Conservation (phyloP, 2,888 invertebrate species). For the Chorisops tibialis region DNA sequence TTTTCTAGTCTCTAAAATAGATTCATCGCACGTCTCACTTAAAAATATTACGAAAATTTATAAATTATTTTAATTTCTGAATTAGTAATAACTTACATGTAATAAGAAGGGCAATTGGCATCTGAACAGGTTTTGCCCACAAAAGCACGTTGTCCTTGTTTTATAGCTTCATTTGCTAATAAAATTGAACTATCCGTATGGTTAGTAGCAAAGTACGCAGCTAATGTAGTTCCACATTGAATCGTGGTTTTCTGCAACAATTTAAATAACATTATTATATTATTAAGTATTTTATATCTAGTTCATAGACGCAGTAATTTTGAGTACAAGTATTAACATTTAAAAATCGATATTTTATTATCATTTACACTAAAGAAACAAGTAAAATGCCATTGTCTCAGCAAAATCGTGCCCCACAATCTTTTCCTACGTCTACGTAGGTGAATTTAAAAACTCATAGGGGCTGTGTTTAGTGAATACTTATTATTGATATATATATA, state of each 20-base stretch:
- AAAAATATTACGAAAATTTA: slow-evolving; percentile 40
- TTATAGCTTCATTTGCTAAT: slow-evolving; percentile 65
- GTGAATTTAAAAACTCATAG: too few species aligned
- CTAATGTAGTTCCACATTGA: slow-evolving; percentile 80
- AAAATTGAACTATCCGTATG: slow-evolving; percentile 66
- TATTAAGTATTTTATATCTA: too few species aligned
- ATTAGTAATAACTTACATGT: slow-evolving; percentile 42
- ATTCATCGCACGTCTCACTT: slow-evolving; percentile 63
- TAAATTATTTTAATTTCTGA: background rate
- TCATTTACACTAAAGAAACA: too few species aligned
- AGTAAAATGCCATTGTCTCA: too few species aligned
- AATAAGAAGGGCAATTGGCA: slow-evolving; percentile 46
- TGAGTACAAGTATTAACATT: too few species aligned
- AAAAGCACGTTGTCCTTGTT: slow-evolving; percentile 74
- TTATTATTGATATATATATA: too few species aligned
- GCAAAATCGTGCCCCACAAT: too few species aligned
- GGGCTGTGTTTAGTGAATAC: too few species aligned
- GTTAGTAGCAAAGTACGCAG: slow-evolving; percentile 82
- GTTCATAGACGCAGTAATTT: too few species aligned
- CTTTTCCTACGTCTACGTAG: too few species aligned
- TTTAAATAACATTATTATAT: too few species aligned
- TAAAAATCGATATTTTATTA: too few species aligned
- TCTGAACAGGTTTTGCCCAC: slow-evolving; percentile 72
- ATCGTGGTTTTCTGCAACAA: slow-evolving; percentile 74
- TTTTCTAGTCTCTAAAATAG: slow-evolving; percentile 59